Evolutionary conservation across 1,140 invertebrate species (phyloP).

Genomic region (Sesamia nonagrioides): DNA sequence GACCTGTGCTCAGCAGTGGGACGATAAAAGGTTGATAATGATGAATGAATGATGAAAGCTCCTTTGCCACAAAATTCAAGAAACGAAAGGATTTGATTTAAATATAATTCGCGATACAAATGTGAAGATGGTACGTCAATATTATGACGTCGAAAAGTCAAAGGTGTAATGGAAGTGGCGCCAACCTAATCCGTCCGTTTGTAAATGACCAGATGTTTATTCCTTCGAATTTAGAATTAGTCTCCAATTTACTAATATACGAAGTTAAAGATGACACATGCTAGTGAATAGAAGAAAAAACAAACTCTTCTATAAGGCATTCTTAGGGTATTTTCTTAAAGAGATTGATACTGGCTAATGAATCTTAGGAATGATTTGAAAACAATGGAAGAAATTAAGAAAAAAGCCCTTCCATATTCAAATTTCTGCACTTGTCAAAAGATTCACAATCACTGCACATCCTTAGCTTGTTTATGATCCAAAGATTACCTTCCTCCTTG

Average conservation of each 20-base stretch:
- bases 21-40: no score
- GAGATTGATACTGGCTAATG: not conserved
- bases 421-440: not conserved
- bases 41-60: no score
- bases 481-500: conserved; percentile 28
- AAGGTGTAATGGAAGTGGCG: conserved; percentile 42
- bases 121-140: conserved; percentile 9
- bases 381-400: not conserved
- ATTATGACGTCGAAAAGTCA: conserved; percentile 17
- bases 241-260: conserved; percentile 3
- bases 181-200: conserved; percentile 24
- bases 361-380: not conserved
- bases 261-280: not conserved
- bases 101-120: no score
- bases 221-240: conserved; percentile 23
- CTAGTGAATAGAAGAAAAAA: not conserved
- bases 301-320: not conserved
- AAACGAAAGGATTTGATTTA: no score
- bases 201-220: conserved; percentile 19
- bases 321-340: not conserved
- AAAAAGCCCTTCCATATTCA: not conserved
- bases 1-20: no score
- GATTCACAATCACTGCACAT: not conserved
- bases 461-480: not conserved
- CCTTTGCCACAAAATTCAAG: no score